A percentile compares a stretch with the other conserved stretches of the same genome.
Evolutionary conservation across 2,888 invertebrate genomes (phyloP).

Genomic region (Tortricodes alternella): DNA sequence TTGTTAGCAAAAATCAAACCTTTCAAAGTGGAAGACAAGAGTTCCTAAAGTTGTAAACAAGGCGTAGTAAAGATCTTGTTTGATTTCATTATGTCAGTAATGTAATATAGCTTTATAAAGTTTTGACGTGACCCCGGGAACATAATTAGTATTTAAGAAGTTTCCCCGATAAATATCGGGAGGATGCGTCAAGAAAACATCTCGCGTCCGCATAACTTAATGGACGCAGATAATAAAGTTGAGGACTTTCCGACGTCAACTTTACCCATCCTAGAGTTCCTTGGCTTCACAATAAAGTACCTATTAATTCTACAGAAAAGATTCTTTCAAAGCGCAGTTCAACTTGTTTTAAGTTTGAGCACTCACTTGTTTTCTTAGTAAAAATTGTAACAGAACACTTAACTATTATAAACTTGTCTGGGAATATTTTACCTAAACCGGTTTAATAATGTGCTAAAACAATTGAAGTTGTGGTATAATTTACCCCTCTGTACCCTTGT

Average conservation of each 20-base stretch:
- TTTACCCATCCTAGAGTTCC: slow-evolving; percentile 56
- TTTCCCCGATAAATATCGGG: slow-evolving; percentile 9
- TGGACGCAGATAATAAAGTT: slow-evolving; percentile 64
- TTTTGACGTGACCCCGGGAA: slow-evolving; percentile 27
- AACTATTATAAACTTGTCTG: not conserved
- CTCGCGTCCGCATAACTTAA: slow-evolving; percentile 40
- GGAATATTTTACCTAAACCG: not conserved
- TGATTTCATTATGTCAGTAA: slow-evolving; percentile 2
- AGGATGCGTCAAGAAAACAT: slow-evolving; percentile 17
- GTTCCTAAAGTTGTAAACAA: not conserved
- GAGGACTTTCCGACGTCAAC: slow-evolving; percentile 34
- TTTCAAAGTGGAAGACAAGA: no score
- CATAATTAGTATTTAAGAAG: slow-evolving; percentile 18
- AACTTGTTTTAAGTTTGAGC: slow-evolving; percentile 12
- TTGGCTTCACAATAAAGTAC: slow-evolving; percentile 47
- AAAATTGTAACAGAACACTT: not conserved
- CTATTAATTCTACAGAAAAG: slow-evolving; percentile 22
- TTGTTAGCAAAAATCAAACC: no score
- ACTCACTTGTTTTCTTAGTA: slow-evolving; percentile 1
- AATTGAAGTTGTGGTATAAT: no score
- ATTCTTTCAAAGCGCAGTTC: slow-evolving; percentile 6
- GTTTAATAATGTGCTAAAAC: no score
- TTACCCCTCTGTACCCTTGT: not conserved
- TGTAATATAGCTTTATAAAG: slow-evolving; percentile 13
- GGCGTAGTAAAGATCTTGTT: not conserved